Evolutionary conservation across 1,140 invertebrate species (phyloP).

Genomic region (Tachypleus tridentatus): DNA sequence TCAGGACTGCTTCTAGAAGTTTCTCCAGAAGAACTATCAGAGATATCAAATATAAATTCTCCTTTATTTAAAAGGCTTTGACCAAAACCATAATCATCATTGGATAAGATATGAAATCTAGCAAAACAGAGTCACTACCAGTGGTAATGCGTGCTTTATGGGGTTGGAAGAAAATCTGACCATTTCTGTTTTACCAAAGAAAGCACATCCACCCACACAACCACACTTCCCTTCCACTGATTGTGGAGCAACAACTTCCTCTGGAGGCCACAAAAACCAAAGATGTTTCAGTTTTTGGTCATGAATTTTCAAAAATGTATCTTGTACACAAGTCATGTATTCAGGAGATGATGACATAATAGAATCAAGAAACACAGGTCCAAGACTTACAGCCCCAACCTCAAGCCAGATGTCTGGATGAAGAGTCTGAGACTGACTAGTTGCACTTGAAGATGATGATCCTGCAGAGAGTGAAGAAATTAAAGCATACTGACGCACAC

Average conservation of each 20-base stretch:
- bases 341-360: slow-evolving; percentile 46
- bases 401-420: slow-evolving; percentile 62
- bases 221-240: slow-evolving; percentile 62
- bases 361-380: slow-evolving; percentile 84
- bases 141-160: neutral
- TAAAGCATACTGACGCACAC: slow-evolving; percentile 48
- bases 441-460: slow-evolving; percentile 21
- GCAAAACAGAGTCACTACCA: slow-evolving; percentile 3
- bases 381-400: slow-evolving; percentile 75
- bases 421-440: slow-evolving; percentile 17
- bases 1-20: neutral
- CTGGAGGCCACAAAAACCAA: slow-evolving; percentile 83
- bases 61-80: slow-evolving; percentile 81
- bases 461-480: slow-evolving; percentile 22
- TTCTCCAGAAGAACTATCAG: slow-evolving; percentile 3
- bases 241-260: slow-evolving; percentile 39
- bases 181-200: slow-evolving; percentile 61
- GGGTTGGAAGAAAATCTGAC: slow-evolving; percentile 15
- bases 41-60: slow-evolving; percentile 49
- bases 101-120: slow-evolving; percentile 23
- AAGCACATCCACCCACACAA: slow-evolving; percentile 84
- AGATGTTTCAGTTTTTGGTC: slow-evolving; percentile 76
- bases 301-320: slow-evolving; percentile 65
- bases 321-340: slow-evolving; percentile 24
- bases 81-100: slow-evolving; percentile 68